These are phyloP conservation scores for Bettongia penicillata DNA, from an alignment of 2,113 vertebrate species.

Conservation along the genomic window DNA sequence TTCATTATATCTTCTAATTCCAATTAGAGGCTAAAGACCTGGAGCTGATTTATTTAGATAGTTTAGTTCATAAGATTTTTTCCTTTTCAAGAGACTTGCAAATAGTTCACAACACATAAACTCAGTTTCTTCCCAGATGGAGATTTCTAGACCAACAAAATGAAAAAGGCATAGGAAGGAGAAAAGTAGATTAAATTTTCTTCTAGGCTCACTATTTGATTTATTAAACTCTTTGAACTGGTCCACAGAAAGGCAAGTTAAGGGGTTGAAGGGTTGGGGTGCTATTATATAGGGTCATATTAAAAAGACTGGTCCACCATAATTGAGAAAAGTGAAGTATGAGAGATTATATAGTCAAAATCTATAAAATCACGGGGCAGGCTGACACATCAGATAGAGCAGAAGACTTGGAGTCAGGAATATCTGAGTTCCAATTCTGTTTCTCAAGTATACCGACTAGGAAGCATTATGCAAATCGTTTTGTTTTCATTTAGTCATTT, in stretches of 20 bases:
- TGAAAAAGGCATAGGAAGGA: background rate
- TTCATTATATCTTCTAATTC: slow-evolving; percentile 22
- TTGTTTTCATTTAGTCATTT: background rate
- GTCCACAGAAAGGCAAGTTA: background rate
- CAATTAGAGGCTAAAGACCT: slow-evolving; percentile 23
- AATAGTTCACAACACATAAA: background rate
- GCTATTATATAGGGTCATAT: background rate
- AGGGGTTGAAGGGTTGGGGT: background rate
- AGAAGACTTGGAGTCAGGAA: background rate
- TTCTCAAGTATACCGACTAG: background rate
- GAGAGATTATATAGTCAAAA: background rate
- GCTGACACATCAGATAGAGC: background rate
- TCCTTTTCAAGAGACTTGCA: slow-evolving; percentile 5
- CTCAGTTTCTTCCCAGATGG: background rate
- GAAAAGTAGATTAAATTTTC: background rate
- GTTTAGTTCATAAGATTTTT: slow-evolving; percentile 33
- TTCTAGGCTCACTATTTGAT: background rate
- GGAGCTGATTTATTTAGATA: slow-evolving; percentile 37
- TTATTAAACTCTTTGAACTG: background rate
- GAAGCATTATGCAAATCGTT: background rate
- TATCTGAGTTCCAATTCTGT: background rate
- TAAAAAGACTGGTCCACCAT: slow-evolving; percentile 14
- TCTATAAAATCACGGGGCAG: background rate
- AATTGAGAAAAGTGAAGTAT: background rate
- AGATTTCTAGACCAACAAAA: background rate